Conservation (phyloP, 2,888 invertebrate genomes). For the Orthosia gothica region DNA sequence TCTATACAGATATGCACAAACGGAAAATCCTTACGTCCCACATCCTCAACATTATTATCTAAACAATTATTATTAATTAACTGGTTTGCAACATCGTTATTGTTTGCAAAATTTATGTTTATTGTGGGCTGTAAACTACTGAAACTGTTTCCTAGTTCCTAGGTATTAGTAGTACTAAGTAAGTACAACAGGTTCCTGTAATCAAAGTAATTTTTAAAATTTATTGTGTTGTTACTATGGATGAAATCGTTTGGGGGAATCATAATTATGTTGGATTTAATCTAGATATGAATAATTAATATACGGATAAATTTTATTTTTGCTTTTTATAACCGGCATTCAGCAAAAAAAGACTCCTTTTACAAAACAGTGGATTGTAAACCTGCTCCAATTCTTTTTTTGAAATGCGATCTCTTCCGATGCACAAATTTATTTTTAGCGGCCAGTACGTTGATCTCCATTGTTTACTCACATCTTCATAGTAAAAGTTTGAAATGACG, state of each 20-base stretch:
- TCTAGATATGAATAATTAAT: too few relatives aligned
- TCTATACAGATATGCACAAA: slow-evolving; percentile 47
- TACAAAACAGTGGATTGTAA: neutral
- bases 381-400: neutral
- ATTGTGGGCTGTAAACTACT: slow-evolving; percentile 60
- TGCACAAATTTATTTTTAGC: slow-evolving; percentile 50
- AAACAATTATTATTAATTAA: slow-evolving; percentile 60
- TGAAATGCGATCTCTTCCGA: slow-evolving; percentile 12
- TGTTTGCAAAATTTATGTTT: slow-evolving; percentile 62
- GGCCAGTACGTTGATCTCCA: slow-evolving; percentile 35
- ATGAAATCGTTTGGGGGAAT: neutral
- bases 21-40: slow-evolving; percentile 64
- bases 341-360: neutral
- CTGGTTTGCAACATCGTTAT: slow-evolving; percentile 57
- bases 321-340: neutral
- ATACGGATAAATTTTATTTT: neutral
- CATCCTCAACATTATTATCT: slow-evolving; percentile 50
- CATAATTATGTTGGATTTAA: neutral
- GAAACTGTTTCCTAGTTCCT: slow-evolving; percentile 69
- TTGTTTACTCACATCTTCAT: slow-evolving; percentile 19
- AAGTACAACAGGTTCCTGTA: neutral
- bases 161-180: slow-evolving; percentile 30
- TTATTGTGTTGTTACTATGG: slow-evolving; percentile 1
- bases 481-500: slow-evolving; percentile 55
- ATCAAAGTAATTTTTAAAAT: slow-evolving; percentile 13